phyloP scores from a whole-genome alignment of 2,888 invertebrate genomes.

The Drosophila koepferae region DNA sequence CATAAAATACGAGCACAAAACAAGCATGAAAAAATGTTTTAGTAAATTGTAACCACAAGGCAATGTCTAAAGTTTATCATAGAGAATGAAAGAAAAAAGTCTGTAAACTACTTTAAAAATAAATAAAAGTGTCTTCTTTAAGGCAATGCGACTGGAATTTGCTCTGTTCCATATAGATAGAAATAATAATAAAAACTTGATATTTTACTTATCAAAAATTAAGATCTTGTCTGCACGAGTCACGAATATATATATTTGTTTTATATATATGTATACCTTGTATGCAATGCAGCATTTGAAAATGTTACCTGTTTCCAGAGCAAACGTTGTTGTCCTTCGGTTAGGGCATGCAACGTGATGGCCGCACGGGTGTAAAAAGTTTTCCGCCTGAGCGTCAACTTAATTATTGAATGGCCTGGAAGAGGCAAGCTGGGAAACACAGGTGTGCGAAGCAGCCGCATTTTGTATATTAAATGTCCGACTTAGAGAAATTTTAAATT shows the following conservation, averaged over 20 bases:
- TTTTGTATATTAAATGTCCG: constrained; percentile 74
- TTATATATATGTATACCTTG: neutral
- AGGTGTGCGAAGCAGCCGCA: constrained; percentile 61
- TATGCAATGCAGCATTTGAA: neutral
- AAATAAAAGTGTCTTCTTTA: neutral
- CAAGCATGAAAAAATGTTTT: constrained; percentile 4
- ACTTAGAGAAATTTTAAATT: constrained; percentile 73
- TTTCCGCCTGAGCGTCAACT: constrained; percentile 62
- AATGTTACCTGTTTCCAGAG: constrained; percentile 16
- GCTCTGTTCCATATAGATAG: neutral
- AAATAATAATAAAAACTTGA: neutral
- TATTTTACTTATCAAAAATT: neutral
- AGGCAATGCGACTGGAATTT: neutral
- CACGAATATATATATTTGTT: neutral
- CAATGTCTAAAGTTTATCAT: neutral
- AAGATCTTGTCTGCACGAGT: neutral
- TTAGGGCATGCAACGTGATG: constrained; percentile 15
- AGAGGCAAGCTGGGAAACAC: constrained; percentile 38
- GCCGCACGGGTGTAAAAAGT: constrained; percentile 52
- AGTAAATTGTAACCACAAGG: constrained; percentile 9
- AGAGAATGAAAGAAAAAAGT: neutral
- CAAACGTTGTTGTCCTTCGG: constrained; percentile 13
- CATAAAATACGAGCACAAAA: neutral
- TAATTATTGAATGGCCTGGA: constrained; percentile 68
- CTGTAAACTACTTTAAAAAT: neutral